Evolutionary conservation across 2,113 vertebrate genomes (phyloP).

Genomic region (Hippoglossus stenolepis): DNA sequence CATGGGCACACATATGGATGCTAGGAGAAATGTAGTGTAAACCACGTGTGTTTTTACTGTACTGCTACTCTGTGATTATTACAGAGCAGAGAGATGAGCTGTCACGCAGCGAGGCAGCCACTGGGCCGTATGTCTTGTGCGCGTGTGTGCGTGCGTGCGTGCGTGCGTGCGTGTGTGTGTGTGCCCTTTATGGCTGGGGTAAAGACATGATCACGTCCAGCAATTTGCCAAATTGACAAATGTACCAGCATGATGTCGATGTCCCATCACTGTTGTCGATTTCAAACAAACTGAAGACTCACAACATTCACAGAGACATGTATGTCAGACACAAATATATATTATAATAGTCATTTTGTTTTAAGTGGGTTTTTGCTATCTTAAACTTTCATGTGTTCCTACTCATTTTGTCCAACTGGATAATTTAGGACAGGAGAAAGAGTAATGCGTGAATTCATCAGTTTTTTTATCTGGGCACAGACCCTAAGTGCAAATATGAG

Average conservation of each 20-base stretch:
- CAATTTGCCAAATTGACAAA: slow-evolving; percentile 17
- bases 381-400: slow-evolving; percentile 15
- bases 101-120: slow-evolving; percentile 53
- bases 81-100: slow-evolving; percentile 51
- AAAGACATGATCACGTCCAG: slow-evolving; percentile 29
- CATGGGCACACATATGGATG: slow-evolving; percentile 60
- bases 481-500: not conserved
- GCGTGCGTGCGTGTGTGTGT: too few relatives aligned
- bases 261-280: slow-evolving; percentile 7
- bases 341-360: not conserved
- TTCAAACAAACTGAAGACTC: not conserved
- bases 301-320: not conserved
- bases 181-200: slow-evolving; percentile 1
- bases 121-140: slow-evolving; percentile 9
- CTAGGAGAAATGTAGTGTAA: slow-evolving; percentile 65
- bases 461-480: not conserved
- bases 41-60: slow-evolving; percentile 73
- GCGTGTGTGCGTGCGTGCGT: too few relatives aligned
- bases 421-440: slow-evolving; percentile 10
- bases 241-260: slow-evolving; percentile 3
- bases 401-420: not conserved
- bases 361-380: not conserved
- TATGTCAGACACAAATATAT: not conserved
- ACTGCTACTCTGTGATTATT: slow-evolving; percentile 72
- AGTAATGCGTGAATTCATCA: not conserved